These are phyloP conservation scores for Cremastinae sp. DNA, from an alignment of 2,888 invertebrate species.

Conservation along the genomic window DNA sequence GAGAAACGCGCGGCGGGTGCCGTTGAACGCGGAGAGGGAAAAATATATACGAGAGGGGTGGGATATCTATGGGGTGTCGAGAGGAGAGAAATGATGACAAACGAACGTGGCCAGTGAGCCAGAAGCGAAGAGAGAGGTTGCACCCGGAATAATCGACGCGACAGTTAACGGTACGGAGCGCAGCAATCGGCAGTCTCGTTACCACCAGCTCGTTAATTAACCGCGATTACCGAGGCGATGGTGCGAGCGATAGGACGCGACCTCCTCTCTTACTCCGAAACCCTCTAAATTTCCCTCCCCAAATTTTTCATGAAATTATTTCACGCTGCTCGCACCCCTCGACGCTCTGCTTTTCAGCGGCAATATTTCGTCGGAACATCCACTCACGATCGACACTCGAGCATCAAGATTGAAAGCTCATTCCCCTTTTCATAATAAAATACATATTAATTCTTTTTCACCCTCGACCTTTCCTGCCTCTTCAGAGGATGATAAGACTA, in stretches of 20 bases:
- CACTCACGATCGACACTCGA: too few species aligned
- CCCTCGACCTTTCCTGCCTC: too few species aligned
- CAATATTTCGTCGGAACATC: too few species aligned
- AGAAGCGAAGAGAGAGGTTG: slow-evolving; percentile 67
- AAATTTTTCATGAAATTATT: not conserved
- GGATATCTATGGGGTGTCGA: not conserved
- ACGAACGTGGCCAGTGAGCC: slow-evolving; percentile 68
- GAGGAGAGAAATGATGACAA: slow-evolving; percentile 64
- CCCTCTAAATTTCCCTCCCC: not conserved
- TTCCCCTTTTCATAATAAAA: too few species aligned
- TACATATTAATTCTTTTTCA: too few species aligned
- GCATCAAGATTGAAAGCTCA: too few species aligned
- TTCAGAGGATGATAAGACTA: too few species aligned
- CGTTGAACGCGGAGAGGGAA: not conserved
- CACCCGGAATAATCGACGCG: slow-evolving; percentile 70
- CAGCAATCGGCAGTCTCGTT: slow-evolving; percentile 75
- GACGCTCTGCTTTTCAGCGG: too few species aligned
- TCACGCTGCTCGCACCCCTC: not conserved
- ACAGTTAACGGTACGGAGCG: slow-evolving; percentile 55
- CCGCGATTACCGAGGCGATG: slow-evolving; percentile 74
- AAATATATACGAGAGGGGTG: not conserved
- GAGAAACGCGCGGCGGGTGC: slow-evolving; percentile 2
- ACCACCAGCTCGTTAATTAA: slow-evolving; percentile 75
- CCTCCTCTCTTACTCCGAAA: slow-evolving; percentile 32
- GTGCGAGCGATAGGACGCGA: slow-evolving; percentile 71